phyloP scores from a whole-genome alignment of 2,113 vertebrate species.

The zebrafish (Danio rerio) region GRCz12tu NC_133192.1:50135001-50135500 shows the following conservation, averaged over 20 bases:
- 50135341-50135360: conserved; percentile 88
- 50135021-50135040: too few species aligned
- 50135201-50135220: conserved; percentile 97
- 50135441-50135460: too few species aligned
- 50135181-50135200: conserved; percentile 96
- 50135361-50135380: conserved; percentile 84
- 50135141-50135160: conserved; percentile 93
- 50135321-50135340: conserved; percentile 92
- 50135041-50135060: neutral
- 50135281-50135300: conserved; percentile 89
- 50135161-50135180: conserved; percentile 95
- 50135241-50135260: conserved; percentile 90
- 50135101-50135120: conserved; percentile 96
- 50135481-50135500: too few species aligned
- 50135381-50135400: conserved; percentile 69
- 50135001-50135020: too few species aligned
- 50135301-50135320: conserved; percentile 88
- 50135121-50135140: conserved; percentile 96
- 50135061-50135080: neutral
- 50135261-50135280: conserved; percentile 95
- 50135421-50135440: too few species aligned
- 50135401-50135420: too few species aligned
- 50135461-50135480: too few species aligned
- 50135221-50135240: conserved; percentile 94
- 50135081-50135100: conserved; percentile 84